Conservation (phyloP, 2,888 invertebrate species). For the Agonopterix heracliana region DNA sequence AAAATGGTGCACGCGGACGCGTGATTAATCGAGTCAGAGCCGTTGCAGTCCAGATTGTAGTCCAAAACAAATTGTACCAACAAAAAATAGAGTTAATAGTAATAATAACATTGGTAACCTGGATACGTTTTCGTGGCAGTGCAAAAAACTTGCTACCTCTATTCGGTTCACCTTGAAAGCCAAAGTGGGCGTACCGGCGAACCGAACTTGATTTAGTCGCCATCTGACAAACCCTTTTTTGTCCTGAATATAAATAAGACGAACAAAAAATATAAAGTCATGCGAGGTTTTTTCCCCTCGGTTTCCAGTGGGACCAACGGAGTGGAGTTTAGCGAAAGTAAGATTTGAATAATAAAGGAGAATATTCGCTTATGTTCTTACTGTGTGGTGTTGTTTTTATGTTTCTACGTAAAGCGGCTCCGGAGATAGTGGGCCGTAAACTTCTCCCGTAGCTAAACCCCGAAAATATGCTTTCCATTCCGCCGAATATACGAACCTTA, state of each 20-base stretch:
- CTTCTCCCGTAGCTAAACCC: slow-evolving; percentile 28
- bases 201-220: slow-evolving; percentile 69
- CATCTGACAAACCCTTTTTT: slow-evolving; percentile 73
- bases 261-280: slow-evolving; percentile 57
- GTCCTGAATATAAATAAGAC: slow-evolving; percentile 71
- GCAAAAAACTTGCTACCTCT: slow-evolving; percentile 56
- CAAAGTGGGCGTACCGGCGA: slow-evolving; percentile 65
- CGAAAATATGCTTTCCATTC: slow-evolving; percentile 33
- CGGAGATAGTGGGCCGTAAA: slow-evolving; percentile 38
- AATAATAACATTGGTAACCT: slow-evolving; percentile 41
- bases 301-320: slow-evolving; percentile 44
- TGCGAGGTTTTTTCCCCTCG: slow-evolving; percentile 48
- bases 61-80: slow-evolving; percentile 22
- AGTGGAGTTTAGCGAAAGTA: slow-evolving; percentile 60
- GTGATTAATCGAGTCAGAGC: slow-evolving; percentile 40
- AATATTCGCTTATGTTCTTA: slow-evolving; percentile 52
- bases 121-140: slow-evolving; percentile 30
- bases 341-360: slow-evolving; percentile 64
- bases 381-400: slow-evolving; percentile 48
- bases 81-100: slow-evolving; percentile 29
- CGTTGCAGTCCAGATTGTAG: slow-evolving; percentile 39
- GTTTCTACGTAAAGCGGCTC: slow-evolving; percentile 23
- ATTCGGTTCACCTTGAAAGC: slow-evolving; percentile 59
- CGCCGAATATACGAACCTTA: slow-evolving; percentile 18
- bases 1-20: slow-evolving; percentile 26